phyloP scores from a whole-genome alignment of 1,140 invertebrate genomes.

The Hirudo medicinalis region DNA sequence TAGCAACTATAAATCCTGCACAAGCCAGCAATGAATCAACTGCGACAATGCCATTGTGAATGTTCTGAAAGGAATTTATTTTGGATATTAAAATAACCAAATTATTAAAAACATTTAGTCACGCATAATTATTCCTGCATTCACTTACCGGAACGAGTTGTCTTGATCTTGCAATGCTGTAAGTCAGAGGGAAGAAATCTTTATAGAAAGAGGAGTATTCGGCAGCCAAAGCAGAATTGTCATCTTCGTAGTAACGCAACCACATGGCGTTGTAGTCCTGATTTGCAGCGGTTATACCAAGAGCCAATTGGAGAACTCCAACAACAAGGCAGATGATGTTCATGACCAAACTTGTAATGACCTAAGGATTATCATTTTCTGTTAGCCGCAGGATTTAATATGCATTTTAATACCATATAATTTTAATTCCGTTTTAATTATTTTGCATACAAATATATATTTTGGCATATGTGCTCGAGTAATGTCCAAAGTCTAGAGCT shows the following conservation, averaged over 20 bases:
- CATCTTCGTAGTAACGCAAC: background rate
- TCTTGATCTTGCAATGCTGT: background rate
- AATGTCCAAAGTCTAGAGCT: too few relatives aligned
- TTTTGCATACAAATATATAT: too few relatives aligned
- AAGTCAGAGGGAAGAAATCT: conserved; percentile 1
- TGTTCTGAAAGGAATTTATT: background rate
- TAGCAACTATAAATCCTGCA: background rate
- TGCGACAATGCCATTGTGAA: background rate
- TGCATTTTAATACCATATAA: too few relatives aligned
- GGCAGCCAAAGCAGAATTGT: background rate
- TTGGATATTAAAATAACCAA: too few relatives aligned
- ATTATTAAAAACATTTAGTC: too few relatives aligned
- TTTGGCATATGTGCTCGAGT: too few relatives aligned
- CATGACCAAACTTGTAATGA: background rate
- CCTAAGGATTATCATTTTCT: background rate
- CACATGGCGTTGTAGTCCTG: conserved; percentile 8
- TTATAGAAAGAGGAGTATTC: background rate
- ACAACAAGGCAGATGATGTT: background rate
- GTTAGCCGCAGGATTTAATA: too few relatives aligned
- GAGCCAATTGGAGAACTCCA: background rate
- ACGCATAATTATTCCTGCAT: background rate
- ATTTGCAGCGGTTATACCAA: conserved; percentile 1
- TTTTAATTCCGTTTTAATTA: too few relatives aligned
- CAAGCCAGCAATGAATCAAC: background rate
- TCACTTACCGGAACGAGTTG: background rate